These are phyloP conservation scores for Halictus ligatus DNA, from an alignment of 2,888 invertebrate species.

Conservation along the genomic window DNA sequence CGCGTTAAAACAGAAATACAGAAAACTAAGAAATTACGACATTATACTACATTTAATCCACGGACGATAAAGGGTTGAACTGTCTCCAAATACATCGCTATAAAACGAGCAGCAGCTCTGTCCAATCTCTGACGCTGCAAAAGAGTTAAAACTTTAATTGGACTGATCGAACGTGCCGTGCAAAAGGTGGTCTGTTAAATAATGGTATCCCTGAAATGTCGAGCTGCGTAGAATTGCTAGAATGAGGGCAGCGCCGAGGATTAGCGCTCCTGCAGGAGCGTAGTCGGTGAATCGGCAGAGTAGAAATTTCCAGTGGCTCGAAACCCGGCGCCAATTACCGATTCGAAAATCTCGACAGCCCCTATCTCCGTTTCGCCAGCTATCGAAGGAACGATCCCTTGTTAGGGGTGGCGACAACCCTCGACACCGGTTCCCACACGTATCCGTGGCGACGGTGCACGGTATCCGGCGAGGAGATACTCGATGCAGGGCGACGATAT, in stretches of 20 bases:
- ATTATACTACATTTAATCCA: no score
- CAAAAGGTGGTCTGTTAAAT: neutral
- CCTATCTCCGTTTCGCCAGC: neutral
- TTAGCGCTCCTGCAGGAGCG: neutral
- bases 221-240: neutral
- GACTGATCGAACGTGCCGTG: neutral
- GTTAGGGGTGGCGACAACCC: neutral
- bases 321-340: conserved; percentile 1
- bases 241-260: neutral
- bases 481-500: conserved; percentile 64
- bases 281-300: neutral
- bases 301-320: conserved; percentile 2
- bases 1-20: no score
- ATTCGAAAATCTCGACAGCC: conserved; percentile 37
- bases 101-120: neutral
- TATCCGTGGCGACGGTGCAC: neutral
- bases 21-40: no score
- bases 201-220: neutral
- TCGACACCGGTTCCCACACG: neutral
- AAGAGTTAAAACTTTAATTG: neutral
- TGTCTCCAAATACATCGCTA: no score
- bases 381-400: conserved; percentile 18
- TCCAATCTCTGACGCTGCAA: neutral
- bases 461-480: conserved; percentile 29
- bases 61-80: no score